Evolutionary conservation across 2,888 invertebrate genomes (phyloP), one percentile per base, ranked within the genome.

Genomic region (Agapostemon virescens): DNA sequence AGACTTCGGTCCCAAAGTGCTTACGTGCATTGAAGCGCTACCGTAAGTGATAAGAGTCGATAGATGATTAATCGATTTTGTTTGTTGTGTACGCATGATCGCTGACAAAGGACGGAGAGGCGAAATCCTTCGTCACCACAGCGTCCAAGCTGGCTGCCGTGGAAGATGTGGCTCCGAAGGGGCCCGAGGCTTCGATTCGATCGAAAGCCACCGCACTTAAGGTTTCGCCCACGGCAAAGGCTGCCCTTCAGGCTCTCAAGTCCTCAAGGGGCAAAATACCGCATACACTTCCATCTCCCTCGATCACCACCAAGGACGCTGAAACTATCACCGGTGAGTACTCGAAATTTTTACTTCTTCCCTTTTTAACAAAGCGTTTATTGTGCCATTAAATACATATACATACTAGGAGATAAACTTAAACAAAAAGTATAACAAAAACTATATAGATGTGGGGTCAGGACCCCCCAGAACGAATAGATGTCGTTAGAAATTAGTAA

Each of bases 111-210:
- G 91, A 92, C 90, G 91, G 93, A 89, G 92, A 92, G 91, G 91
- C 93, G 93, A 92, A 91, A 90, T 89, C 90, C 88, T 89, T 92
- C 90, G 92, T 93, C 92, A 93, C 93, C 92, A 91, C 90, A 91
- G 90, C 90, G 93, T 94, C 94, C 96, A 95, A 96, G 94, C 96
- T 96, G 96, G 96, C 96, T 95, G 95, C 95, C 95, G 95, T 95
- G 93, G 95, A 95, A 94, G 95, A 95, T 95, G 95, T 93, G 94
- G 95, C 95, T 94, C 94, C 95, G 94, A 95, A 95, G 94, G 94
- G 95, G 94, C 94, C 95, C 94, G 92, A 91, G 89, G 88, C 87
- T 84, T 84, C 87, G 82, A 82, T 88, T 80, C 87, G 88, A 82
- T 87, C 90, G 86, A 86, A 91, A 82, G 86, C 89, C 86, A 85